Percentiles rank a stretch among this genome's conserved stretches.
Evolutionary conservation across 2,113 vertebrate species (phyloP).

Genomic region (Calidris pygmaea): DNA sequence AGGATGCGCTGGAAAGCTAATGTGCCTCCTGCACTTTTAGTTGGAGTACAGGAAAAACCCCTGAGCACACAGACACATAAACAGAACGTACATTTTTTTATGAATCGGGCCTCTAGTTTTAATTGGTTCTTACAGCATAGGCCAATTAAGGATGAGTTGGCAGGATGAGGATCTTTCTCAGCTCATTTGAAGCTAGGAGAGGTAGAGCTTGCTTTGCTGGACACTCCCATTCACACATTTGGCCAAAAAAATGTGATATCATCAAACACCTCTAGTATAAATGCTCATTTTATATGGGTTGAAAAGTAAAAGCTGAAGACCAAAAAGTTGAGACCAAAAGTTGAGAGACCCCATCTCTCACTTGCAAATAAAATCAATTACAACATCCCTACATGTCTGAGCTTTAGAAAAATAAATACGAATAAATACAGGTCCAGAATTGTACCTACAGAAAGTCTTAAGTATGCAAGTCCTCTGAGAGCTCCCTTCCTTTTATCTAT

Average conservation of each 20-base stretch:
- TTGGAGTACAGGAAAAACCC: background rate
- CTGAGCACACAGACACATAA: background rate
- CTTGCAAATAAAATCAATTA: conserved; percentile 74
- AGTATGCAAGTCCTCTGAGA: conserved; percentile 43
- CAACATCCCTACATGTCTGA: conserved; percentile 55
- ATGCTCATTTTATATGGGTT: conserved; percentile 38
- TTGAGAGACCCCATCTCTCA: conserved; percentile 16
- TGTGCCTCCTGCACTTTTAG: background rate
- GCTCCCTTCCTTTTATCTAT: conserved; percentile 62
- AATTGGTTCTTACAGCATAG: conserved; percentile 68
- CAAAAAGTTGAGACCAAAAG: background rate
- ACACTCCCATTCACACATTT: conserved; percentile 59
- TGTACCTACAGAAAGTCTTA: conserved; percentile 59
- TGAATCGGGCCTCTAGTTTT: conserved; percentile 68
- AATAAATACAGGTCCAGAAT: conserved; percentile 47
- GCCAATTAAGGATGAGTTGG: conserved; percentile 72
- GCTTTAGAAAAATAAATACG: conserved; percentile 66
- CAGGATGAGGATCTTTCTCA: conserved; percentile 65
- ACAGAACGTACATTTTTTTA: conserved; percentile 52
- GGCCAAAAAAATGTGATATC: conserved; percentile 14
- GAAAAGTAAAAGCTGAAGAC: conserved; percentile 65
- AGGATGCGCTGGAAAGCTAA: conserved; percentile 19
- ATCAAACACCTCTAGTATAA: conserved; percentile 60
- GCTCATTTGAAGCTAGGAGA: conserved; percentile 55
- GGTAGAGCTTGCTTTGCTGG: conserved; percentile 53